Evolutionary conservation across 2,888 invertebrate species (phyloP), one percentile per base, ranked within the genome.

Genomic region (Diadegma fenestrale): DNA sequence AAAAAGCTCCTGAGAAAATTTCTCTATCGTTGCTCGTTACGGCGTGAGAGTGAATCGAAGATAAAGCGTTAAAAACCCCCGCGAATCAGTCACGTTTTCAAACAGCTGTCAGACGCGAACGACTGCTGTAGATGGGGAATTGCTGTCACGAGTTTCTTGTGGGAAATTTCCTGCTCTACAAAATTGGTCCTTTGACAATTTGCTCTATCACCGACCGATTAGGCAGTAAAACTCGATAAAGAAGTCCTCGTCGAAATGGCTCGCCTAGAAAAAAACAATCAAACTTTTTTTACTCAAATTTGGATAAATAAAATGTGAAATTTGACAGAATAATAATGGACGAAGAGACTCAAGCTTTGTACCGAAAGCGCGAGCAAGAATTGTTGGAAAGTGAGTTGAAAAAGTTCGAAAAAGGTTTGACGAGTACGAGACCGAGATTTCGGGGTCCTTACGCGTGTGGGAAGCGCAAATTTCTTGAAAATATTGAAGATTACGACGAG

Each of bases 331-430:
- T 88, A 64, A 51, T 90, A 26, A 80, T 86, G n/a, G 86, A 89
- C 64, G 89, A 91, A 19, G 89, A 91, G 81, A 86, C 82, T 10
- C 84, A 72, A 22, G 87, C 88, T 45, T 61, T 88, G 1, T 88
- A 88, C n/a, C 84, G 88, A 66, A 90, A 89, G 58, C 90, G 87
- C 17, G 90, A 91, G 61, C 86, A 92, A 66, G 86, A 89, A 30
- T 84, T 89, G 19, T 68, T 92, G 7, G 88, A 92, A 58, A 84
- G 81, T 1, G 92, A 92, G 84, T 82, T 92, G 37, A 88, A 86
- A 43, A 92, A 87, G 80, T 92, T 92, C 76, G 89, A 92, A 72
- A 87, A 86, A 66, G 88, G 88, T 4, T 84, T 92, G 19, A 58
- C 61, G 17, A 88, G 77, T 19, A 82, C 87, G 5, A 89, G 89